These are phyloP conservation scores for Neosilurus mollespiculum DNA, from an alignment of 2,797 vertebrate genomes.

Conservation along the genomic window DNA sequence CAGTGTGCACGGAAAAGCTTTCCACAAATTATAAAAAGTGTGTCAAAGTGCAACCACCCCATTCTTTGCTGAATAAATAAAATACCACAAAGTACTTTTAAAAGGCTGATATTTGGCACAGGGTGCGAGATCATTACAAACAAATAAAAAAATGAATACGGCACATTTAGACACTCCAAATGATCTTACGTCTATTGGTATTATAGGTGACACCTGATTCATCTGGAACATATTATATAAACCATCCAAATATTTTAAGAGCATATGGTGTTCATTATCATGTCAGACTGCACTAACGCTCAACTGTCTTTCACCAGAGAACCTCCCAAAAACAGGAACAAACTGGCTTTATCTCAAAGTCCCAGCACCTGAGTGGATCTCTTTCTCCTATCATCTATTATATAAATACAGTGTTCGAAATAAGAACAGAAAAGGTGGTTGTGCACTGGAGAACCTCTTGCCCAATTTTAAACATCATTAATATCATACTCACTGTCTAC, in stretches of 20 bases:
- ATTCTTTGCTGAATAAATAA: neutral
- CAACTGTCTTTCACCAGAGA: conserved; percentile 17
- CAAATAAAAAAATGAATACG: neutral
- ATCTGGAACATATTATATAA: conserved; percentile 20
- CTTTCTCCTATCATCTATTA: neutral
- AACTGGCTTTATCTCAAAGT: neutral
- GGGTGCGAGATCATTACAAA: neutral
- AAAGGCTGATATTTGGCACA: neutral
- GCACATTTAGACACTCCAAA: neutral
- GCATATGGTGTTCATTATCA: conserved; percentile 27
- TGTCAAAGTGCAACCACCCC: conserved; percentile 7
- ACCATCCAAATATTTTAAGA: conserved; percentile 6
- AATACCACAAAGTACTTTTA: neutral
- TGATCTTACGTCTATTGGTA: neutral
- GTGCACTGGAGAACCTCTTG: too few species aligned
- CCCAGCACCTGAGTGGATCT: neutral
- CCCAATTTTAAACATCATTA: too few species aligned
- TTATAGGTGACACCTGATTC: conserved; percentile 6
- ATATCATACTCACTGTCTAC: too few species aligned
- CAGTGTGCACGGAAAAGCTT: neutral
- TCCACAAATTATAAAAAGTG: conserved; percentile 2
- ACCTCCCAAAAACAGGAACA: neutral
- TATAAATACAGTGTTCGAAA: too few species aligned
- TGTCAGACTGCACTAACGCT: neutral
- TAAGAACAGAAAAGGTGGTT: too few species aligned